Base-by-base conservation (phyloP, 2,113 vertebrate genomes). In the Galemys pyrenaicus region DNA sequence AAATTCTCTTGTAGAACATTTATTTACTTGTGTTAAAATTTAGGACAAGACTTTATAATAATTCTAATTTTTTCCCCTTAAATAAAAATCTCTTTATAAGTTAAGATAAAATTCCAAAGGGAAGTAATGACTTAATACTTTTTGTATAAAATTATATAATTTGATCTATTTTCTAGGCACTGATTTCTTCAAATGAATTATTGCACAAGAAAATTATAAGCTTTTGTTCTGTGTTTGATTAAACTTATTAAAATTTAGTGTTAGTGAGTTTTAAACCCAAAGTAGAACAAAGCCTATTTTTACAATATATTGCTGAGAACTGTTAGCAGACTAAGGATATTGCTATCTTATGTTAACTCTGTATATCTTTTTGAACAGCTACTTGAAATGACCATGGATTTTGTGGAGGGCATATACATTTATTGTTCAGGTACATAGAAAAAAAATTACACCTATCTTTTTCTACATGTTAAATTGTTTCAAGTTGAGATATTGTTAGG, bases 191-290 rank as follows among this genome's bases (percentile, higher is more conserved):
- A 84, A 56, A 87, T 49, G 19, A 35, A 87, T 92, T 79, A 87
- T 79, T 79, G 96, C 24, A 64, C 80, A 71, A 73, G 56, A 95
- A 89, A 87, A 94, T 49, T 46, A 71, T 9, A 22, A 89, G 56
- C 49, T 26, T 82, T 20, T 87, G 8, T 37, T n/a, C n/a, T 70
- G 15, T 73, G 41, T 46, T 92, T 24, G 85, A 30, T 37, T 68
- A 41, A 64, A 89, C 26, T 62, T 74, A 41, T 24, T 85, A 22
- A 58, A 56, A 3, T 92, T 90, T 65, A 77, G 39, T 65, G 19
- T 20, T 28, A 73, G 22, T 46, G 5, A 70, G 15, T 51, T 74
- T 60, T 73, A 58, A 81, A 9, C 62, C 56, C 54, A 51, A 51
- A 91, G 30, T 30, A 70, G 28, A 65, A 68, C 28, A 70, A 79